Conservation (phyloP, 2,888 invertebrate genomes). For the Caradrina clavipalpis region DNA sequence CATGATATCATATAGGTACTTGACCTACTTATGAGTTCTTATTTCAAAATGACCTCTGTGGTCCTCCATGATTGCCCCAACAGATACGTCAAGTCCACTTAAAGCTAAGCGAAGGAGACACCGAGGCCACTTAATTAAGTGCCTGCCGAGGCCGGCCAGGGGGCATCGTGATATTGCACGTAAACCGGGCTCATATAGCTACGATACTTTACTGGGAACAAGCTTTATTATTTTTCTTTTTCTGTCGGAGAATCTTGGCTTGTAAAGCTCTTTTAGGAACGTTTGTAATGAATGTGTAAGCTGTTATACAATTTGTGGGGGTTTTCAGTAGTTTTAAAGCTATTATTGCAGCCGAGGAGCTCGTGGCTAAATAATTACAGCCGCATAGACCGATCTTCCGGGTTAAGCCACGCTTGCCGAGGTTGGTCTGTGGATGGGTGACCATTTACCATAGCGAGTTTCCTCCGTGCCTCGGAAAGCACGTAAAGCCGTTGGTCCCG, state of each 20-base stretch:
- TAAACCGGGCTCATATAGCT: slow-evolving; percentile 39
- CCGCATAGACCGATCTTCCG: too few species aligned
- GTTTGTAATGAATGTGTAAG: too few species aligned
- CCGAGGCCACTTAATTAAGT: slow-evolving; percentile 52
- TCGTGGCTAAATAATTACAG: too few species aligned
- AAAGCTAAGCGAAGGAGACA: slow-evolving; percentile 47
- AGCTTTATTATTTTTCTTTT: slow-evolving; percentile 25
- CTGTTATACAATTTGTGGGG: too few species aligned
- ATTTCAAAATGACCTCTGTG: slow-evolving; percentile 25
- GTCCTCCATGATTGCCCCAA: slow-evolving; percentile 46
- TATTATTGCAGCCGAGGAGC: too few species aligned
- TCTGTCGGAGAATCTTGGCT: background rate
- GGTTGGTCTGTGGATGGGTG: too few species aligned
- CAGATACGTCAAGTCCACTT: slow-evolving; percentile 40
- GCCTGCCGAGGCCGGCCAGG: slow-evolving; percentile 28
- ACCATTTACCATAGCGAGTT: too few species aligned
- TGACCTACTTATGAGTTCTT: slow-evolving; percentile 22
- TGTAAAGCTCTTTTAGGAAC: too few species aligned
- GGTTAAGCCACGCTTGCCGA: too few species aligned
- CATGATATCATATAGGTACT: background rate
- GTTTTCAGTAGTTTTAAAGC: too few species aligned
- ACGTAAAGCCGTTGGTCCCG: too few species aligned
- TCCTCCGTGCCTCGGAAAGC: too few species aligned
- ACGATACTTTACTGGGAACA: slow-evolving; percentile 8
- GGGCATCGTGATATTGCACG: slow-evolving; percentile 42